These are phyloP conservation scores for Larimichthys polyactis DNA, from an alignment of 2,113 vertebrate species.

Conservation along the genomic window DNA sequence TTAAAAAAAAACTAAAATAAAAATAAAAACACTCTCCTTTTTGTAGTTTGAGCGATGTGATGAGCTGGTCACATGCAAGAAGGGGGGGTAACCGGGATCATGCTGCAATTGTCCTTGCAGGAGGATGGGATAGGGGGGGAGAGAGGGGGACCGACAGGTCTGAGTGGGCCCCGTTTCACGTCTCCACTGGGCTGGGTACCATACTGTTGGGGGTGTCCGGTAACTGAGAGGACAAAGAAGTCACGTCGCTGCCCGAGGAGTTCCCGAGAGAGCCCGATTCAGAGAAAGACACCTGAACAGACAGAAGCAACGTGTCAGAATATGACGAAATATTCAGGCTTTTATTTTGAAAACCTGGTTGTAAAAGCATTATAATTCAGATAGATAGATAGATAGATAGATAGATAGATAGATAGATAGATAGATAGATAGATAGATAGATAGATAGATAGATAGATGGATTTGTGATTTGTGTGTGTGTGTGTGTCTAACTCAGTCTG, in stretches of 20 bases:
- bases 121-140: neutral
- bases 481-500: constrained; percentile 10
- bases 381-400: neutral
- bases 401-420: no score
- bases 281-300: constrained; percentile 91
- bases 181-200: constrained; percentile 97
- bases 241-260: constrained; percentile 95
- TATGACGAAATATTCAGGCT: neutral
- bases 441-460: neutral
- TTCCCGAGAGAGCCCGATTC: constrained; percentile 94
- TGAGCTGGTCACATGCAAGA: constrained; percentile 79
- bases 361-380: neutral
- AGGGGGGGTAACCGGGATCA: constrained; percentile 59
- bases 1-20: neutral
- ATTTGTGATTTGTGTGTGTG: neutral
- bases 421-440: no score
- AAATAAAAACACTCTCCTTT: constrained; percentile 70
- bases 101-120: constrained; percentile 81
- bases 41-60: constrained; percentile 74
- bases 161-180: constrained; percentile 88
- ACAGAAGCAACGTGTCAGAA: constrained; percentile 20
- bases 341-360: constrained; percentile 29
- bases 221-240: constrained; percentile 94
- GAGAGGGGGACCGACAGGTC: constrained; percentile 41
- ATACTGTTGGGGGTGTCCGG: constrained; percentile 98